phyloP scores from a whole-genome alignment of 2,113 vertebrate species.

The Festucalex cinctus region DNA sequence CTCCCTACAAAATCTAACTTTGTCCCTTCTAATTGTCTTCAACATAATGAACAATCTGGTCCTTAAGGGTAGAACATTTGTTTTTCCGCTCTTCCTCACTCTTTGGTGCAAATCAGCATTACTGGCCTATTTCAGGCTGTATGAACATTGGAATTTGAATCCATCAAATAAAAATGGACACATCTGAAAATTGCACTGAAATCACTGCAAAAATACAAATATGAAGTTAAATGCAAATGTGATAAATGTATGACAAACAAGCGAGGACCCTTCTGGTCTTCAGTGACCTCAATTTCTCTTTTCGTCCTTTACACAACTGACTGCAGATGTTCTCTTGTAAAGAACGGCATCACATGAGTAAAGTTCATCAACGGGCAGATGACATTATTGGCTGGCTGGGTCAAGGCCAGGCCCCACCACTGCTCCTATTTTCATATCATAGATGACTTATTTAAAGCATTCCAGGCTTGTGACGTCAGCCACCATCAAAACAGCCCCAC shows the following conservation, averaged over 20 bases:
- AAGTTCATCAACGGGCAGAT: constrained; percentile 21
- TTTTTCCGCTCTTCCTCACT: neutral
- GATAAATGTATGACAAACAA: neutral
- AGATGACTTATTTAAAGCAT: constrained; percentile 72
- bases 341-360: constrained; percentile 9
- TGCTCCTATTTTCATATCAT: constrained; percentile 59
- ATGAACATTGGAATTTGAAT: constrained; percentile 53
- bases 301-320: constrained; percentile 1
- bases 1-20: constrained; percentile 32
- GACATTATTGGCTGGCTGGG: constrained; percentile 27
- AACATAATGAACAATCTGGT: constrained; percentile 23
- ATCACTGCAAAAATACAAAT: neutral
- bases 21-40: constrained; percentile 22
- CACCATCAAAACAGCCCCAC: constrained; percentile 26
- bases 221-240: neutral
- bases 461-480: constrained; percentile 52
- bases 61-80: constrained; percentile 15
- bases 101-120: constrained; percentile 14
- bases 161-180: constrained; percentile 17
- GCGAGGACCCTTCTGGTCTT: constrained; percentile 1
- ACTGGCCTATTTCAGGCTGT: constrained; percentile 37
- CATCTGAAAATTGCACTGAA: constrained; percentile 30
- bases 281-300: constrained; percentile 25
- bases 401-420: constrained; percentile 50
- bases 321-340: neutral